phyloP scores from a whole-genome alignment of 2,113 vertebrate genomes.

The Ammospiza nelsoni region DNA sequence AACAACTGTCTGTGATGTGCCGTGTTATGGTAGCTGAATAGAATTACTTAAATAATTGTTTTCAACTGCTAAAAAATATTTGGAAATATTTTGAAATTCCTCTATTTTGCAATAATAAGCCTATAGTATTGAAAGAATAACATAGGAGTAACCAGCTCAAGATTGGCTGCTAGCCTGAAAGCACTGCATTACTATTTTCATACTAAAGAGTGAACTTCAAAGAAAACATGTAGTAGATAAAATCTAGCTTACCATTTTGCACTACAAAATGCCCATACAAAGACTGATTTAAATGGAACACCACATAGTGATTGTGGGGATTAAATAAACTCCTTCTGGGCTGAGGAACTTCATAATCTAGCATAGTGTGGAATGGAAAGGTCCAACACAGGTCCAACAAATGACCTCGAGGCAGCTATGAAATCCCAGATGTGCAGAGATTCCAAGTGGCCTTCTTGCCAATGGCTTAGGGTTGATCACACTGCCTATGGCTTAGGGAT shows the following conservation, averaged over 20 bases:
- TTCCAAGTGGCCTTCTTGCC: background rate
- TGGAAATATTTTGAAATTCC: background rate
- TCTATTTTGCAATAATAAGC: background rate
- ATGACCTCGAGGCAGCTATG: background rate
- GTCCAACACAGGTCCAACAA: background rate
- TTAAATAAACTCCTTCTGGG: background rate
- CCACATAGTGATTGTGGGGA: background rate
- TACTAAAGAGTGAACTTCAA: background rate
- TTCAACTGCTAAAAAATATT: background rate
- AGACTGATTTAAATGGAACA: background rate
- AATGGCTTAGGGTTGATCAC: background rate
- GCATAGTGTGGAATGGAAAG: background rate
- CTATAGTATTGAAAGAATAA: background rate
- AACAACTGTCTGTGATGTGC: background rate
- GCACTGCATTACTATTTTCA: background rate
- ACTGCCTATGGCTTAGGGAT: background rate
- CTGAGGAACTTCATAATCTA: background rate
- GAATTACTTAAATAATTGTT: background rate
- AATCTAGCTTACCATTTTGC: background rate
- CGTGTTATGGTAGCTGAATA: rapidly evolving
- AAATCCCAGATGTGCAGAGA: background rate
- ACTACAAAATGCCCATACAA: background rate
- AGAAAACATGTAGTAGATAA: background rate
- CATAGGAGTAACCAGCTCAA: background rate
- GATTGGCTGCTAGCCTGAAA: background rate